Percentiles rank a stretch among this genome's conserved stretches.
Conservation (phyloP, 2,797 vertebrate genomes). For the Astyanax mexicanus region DNA sequence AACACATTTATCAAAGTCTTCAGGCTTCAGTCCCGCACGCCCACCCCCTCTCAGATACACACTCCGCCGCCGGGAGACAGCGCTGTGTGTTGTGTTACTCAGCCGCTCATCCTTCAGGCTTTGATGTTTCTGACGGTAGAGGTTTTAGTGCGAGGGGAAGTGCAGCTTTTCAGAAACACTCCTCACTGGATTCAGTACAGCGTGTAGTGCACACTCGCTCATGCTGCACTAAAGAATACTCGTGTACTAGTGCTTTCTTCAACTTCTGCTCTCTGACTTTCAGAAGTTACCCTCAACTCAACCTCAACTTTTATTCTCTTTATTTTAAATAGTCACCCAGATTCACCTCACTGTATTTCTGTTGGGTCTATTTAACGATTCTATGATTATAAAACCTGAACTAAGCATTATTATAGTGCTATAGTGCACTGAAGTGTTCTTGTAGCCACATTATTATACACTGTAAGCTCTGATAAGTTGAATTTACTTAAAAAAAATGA, state of each 20-base stretch:
- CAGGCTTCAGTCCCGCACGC: neutral
- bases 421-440: no score
- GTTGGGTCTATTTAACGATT: no score
- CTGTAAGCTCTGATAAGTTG: no score
- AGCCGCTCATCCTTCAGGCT: slow-evolving; percentile 3
- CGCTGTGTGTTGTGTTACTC: neutral
- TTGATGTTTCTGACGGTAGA: slow-evolving; percentile 5
- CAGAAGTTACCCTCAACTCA: neutral
- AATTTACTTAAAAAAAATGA: no score
- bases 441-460: no score
- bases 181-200: neutral
- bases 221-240: neutral
- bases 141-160: neutral
- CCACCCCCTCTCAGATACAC: neutral
- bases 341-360: no score
- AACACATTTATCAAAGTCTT: slow-evolving; percentile 20
- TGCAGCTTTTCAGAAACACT: neutral
- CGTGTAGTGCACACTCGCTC: neutral
- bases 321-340: no score
- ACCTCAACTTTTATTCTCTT: no score
- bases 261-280: neutral
- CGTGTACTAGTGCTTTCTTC: neutral
- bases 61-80: neutral
- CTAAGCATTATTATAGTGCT: no score
- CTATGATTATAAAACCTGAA: no score